Evolutionary conservation across 1,140 invertebrate genomes (phyloP).

Genomic region (Chlorops oryzae): DNA sequence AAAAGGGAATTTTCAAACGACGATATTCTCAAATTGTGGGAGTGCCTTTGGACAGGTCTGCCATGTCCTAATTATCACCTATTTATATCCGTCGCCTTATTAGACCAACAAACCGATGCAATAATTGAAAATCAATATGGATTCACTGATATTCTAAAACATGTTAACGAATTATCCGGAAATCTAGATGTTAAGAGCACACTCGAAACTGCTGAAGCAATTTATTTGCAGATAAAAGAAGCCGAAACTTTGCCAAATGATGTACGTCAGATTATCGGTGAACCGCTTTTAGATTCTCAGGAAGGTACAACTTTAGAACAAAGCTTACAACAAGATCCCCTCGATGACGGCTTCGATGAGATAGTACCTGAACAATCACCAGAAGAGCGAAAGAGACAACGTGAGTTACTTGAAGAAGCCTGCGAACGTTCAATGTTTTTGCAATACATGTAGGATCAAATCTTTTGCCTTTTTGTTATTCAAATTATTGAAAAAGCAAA

Average conservation of each 20-base stretch:
- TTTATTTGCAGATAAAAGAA: slow-evolving; percentile 74
- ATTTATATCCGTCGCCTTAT: slow-evolving; percentile 81
- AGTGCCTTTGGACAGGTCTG: slow-evolving; percentile 84
- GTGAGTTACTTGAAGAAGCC: slow-evolving; percentile 36
- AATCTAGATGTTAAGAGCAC: slow-evolving; percentile 74
- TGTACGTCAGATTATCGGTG: slow-evolving; percentile 61
- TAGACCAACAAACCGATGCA: slow-evolving; percentile 78
- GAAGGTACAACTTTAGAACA: slow-evolving; percentile 25
- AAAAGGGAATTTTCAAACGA: slow-evolving; percentile 71
- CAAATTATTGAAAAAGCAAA: neutral
- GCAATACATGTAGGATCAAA: slow-evolving; percentile 16
- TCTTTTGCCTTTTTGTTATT: neutral
- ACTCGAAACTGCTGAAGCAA: slow-evolving; percentile 79
- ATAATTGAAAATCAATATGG: slow-evolving; percentile 88
- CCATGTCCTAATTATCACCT: slow-evolving; percentile 94
- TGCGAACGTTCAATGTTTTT: slow-evolving; percentile 40
- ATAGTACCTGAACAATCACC: slow-evolving; percentile 29
- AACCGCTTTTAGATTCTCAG: slow-evolving; percentile 48
- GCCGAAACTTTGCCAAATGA: slow-evolving; percentile 62
- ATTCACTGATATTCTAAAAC: slow-evolving; percentile 95
- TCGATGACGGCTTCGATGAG: slow-evolving; percentile 41
- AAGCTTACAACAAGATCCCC: slow-evolving; percentile 19
- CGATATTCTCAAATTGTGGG: slow-evolving; percentile 73
- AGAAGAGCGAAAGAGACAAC: slow-evolving; percentile 32
- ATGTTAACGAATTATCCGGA: slow-evolving; percentile 87